Evolutionary conservation across 2,113 vertebrate species (phyloP), one percentile per base, ranked within the genome.

Genomic region (Anoura caudifer): DNA sequence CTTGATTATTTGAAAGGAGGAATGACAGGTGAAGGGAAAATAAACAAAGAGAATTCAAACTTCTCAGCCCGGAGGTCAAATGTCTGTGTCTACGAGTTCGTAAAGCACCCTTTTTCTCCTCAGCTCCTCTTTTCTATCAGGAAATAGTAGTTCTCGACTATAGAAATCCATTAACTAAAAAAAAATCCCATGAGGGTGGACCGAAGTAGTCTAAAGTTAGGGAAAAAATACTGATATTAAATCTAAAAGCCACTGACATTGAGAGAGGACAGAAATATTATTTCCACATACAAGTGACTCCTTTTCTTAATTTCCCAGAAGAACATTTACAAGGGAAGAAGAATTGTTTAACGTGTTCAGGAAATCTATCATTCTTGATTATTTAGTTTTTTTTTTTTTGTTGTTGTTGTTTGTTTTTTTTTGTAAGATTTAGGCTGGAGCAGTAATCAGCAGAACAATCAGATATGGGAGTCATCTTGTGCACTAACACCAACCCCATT

Each of bases 241-340:
- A 33, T 87, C 63, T 76, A 69, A 88, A 81, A 82, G 20, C 16
- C 47, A 79, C 69, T 87, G 87, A 94, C 77, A 65, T 11, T 72
- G 65, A 95, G 52, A 94, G 41, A 75, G 56, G 59, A 80, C 36
- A 92, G 92, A 72, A 50, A 72, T 86, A 67, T 41, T 70, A 15
- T 65, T 83, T 7, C 11, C 19, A 41, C 24, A 50, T 91, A 63
- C 33, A 59, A 83, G 45, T 41, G 63, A 67, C 19, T 65, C 20
- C 15, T 87, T 79, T 36, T 45, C 36, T 47, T 72, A 79, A 63
- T 97, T 97, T 95, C 90, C 63, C n/a, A 87, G 90, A 73, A 84
- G 86, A 83, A 72, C 54, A 50, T 63, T 95, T 72, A 31, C 65
- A 52, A 50, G 11, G 70, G 4, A 52, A 89, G 65, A 81, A 59